Base-by-base conservation (phyloP, 2,888 invertebrate species). In the Priapulus caudatus region DNA sequence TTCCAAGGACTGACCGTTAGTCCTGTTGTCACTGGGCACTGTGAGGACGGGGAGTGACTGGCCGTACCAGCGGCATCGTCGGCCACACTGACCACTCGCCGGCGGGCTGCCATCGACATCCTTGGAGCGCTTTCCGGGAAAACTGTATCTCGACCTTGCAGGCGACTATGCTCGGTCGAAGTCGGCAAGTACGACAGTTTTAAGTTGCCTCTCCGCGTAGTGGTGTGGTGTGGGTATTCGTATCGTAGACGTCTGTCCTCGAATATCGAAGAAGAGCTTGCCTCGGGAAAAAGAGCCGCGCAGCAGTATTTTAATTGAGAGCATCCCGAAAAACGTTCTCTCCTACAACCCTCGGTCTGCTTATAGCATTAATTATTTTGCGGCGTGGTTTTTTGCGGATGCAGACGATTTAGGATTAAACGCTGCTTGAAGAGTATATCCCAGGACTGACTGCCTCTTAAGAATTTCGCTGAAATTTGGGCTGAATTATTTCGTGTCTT, bases 141-240 rank as follows among this genome's bases (percentile, higher is more conserved):
- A 33, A n/a, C 10, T 33, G 33, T 33, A 33, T 33, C n/a, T 33
- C 33, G n/a, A 33, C 33, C n/a, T 33, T 33, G 33, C 33, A 33
- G 10, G 33, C 33, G 10, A 33, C 33, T 33, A 33, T 33, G n/a
- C n/a, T n/a, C n/a, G 10, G n/a, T 33, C 33, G n/a, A 33, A 33
- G 10, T 33, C 33, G 10, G 33, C 10, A 10, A 33, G 33, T 33
- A 33, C n/a, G 33, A 33, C 33, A 33, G 10, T 33, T 33, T 33
- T n/a, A 10, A 33, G 33, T 10, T 10, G 33, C n/a, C n/a, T n/a
- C n/a, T n/a, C 33, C 10, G 33, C 33, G n/a, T 33, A 33, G n/a
- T 10, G 10, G 10, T 33, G 10, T 10, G 33, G 33, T n/a, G 10
- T 33, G 10, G 33, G 33, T n/a, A 33, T 10, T 10, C n/a, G 33